Percentiles rank a stretch among this genome's conserved stretches.
phyloP scores from a whole-genome alignment of 2,113 vertebrate genomes.

The Forbesichthys agassizii region DNA sequence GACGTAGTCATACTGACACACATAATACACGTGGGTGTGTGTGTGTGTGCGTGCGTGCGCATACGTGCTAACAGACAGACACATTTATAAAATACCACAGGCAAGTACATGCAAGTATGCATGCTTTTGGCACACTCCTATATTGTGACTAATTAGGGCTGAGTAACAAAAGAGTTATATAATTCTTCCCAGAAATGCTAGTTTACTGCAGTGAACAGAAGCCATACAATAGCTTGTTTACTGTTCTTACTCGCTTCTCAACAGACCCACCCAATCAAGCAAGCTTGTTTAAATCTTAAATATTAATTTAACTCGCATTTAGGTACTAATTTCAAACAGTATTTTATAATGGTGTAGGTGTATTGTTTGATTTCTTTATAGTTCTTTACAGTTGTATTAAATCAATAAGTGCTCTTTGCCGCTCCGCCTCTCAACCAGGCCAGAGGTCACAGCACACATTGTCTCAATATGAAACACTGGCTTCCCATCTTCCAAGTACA shows the following conservation, averaged over 20 bases:
- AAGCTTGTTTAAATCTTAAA: too few species aligned
- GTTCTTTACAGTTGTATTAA: neutral
- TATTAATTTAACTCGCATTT: too few species aligned
- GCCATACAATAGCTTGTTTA: too few species aligned
- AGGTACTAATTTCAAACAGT: too few species aligned
- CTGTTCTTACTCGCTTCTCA: too few species aligned
- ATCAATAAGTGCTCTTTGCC: constrained; percentile 31
- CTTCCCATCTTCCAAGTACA: constrained; percentile 55
- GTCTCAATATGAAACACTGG: constrained; percentile 67
- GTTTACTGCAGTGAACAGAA: too few species aligned
- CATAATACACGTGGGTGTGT: constrained; percentile 5
- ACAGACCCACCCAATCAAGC: too few species aligned
- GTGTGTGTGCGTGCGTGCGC: constrained; percentile 15
- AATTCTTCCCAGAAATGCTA: constrained; percentile 35
- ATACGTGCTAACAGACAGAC: neutral
- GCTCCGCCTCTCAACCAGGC: constrained; percentile 52
- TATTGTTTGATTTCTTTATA: constrained; percentile 41
- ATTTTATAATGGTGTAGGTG: constrained; percentile 11
- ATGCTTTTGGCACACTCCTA: constrained; percentile 25
- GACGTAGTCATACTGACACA: constrained; percentile 56
- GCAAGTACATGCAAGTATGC: constrained; percentile 15
- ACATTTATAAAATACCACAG: neutral
- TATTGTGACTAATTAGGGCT: constrained; percentile 34
- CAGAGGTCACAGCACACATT: constrained; percentile 66
- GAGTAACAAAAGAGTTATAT: constrained; percentile 60